Conservation (phyloP, 1,140 invertebrate species). For the Holotrichia oblita region DNA sequence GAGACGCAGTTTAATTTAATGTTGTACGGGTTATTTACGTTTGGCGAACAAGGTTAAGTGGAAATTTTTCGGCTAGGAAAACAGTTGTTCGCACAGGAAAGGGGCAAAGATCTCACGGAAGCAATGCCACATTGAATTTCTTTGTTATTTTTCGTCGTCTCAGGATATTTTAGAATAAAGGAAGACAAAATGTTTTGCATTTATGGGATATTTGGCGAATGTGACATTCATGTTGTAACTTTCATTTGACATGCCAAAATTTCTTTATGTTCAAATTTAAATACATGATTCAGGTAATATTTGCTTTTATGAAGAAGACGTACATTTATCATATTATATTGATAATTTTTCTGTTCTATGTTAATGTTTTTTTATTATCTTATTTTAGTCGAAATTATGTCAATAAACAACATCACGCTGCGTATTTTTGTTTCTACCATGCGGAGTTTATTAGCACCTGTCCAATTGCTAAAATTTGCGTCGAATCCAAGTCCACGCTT, state of each 20-base stretch:
- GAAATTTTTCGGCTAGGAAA: not conserved
- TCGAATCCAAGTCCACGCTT: too few relatives aligned
- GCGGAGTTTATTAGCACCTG: not conserved
- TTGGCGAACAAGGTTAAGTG: conserved; percentile 11
- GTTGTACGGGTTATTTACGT: not conserved
- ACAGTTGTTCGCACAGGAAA: not conserved
- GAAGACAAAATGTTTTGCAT: not conserved
- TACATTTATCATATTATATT: too few relatives aligned
- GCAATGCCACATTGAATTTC: not conserved
- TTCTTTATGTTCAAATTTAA: too few relatives aligned
- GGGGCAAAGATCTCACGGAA: conserved; percentile 3
- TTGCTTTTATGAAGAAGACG: too few relatives aligned
- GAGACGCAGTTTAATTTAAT: conserved; percentile 13
- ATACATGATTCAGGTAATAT: too few relatives aligned
- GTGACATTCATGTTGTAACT: too few relatives aligned
- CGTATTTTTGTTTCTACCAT: not conserved
- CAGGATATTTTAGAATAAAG: not conserved
- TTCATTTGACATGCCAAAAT: too few relatives aligned
- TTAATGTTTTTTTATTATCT: too few relatives aligned
- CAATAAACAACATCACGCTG: conserved; percentile 1
- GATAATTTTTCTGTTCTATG: too few relatives aligned
- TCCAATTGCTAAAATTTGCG: not conserved
- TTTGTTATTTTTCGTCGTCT: not conserved
- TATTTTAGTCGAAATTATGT: conserved; percentile 14
- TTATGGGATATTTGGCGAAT: too few relatives aligned